Base-by-base conservation (phyloP, 2,113 vertebrate genomes). In the Silurus meridionalis region DNA sequence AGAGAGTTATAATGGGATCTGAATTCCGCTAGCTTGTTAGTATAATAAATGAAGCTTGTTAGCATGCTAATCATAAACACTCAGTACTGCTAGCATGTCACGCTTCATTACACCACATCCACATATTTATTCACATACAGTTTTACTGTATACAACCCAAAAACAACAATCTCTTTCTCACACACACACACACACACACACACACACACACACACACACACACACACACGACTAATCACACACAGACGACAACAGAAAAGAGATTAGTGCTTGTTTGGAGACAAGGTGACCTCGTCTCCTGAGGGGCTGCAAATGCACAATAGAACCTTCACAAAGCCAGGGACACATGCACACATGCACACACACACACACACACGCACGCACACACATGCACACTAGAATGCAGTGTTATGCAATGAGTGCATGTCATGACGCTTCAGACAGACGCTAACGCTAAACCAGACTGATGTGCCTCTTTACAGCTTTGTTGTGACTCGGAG, bases 251-350 rank as follows among this genome's bases (percentile, higher is more conserved):
- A 78, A 78, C 75, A 78, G 75, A 78, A 78, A 63, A 86, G 72
- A 88, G 55, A 92, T 93, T 92, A 91, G 89, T 88, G 82, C 92
- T 93, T 94, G 94, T 94, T 93, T 93, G 89, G 91, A 91, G 92
- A 94, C 94, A 94, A 93, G 94, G 94, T 95, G 94, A 95, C 94
- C 94, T 92, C 93, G 93, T 94, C 92, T 93, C 93, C 93, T 91
- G 88, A 91, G 94, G 93, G 92, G 92, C 52, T 91, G 93, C 93
- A 93, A 94, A 94, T 90, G 93, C 93, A 95, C 93, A 94, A 94
- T 93, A 91, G 91, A 91, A 91, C 91, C 90, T 92, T 93, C 93
- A 93, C 94, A 93, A 93, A 92, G 92, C 88, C 91, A 93, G 90
- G 90, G 25, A 50, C 28, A 37, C 28, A 37, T 37, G 28, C 82